Evolutionary conservation across 2,888 invertebrate genomes (phyloP).

Genomic region (Drosophila cognata): DNA sequence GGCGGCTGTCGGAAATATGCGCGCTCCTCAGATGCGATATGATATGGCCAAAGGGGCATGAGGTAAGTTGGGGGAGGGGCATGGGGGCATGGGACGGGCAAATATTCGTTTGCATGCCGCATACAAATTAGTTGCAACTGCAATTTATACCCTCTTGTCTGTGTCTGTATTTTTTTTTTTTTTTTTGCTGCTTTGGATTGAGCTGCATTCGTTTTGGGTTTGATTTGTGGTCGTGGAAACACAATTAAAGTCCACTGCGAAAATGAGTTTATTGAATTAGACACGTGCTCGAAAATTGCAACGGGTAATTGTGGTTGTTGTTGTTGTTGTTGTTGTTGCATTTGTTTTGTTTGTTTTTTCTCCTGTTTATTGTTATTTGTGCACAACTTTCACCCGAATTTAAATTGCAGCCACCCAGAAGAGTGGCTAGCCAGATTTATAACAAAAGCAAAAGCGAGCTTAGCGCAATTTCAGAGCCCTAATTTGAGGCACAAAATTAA

Average conservation of each 20-base stretch:
- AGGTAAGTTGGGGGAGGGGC: conserved; percentile 6
- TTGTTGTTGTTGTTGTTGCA: conserved; percentile 24
- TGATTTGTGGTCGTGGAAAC: conserved; percentile 54
- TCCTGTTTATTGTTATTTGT: conserved; percentile 3
- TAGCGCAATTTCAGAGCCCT: not conserved
- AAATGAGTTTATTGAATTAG: conserved; percentile 75
- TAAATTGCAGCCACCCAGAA: conserved; percentile 19
- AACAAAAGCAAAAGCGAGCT: conserved; percentile 36
- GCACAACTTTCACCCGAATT: conserved; percentile 49
- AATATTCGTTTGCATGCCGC: conserved; percentile 73
- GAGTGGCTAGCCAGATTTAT: conserved; percentile 4
- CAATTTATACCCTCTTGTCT: conserved; percentile 60
- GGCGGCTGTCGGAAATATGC: conserved; percentile 74
- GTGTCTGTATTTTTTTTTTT: conserved; percentile 22
- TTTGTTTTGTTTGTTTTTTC: conserved; percentile 1
- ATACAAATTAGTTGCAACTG: conserved; percentile 76
- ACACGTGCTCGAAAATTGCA: conserved; percentile 68
- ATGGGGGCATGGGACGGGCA: not conserved
- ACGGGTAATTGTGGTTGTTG: conserved; percentile 43
- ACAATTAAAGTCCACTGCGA: conserved; percentile 65
- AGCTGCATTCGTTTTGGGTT: conserved; percentile 59
- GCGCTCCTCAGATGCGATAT: conserved; percentile 73
- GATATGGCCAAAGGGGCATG: conserved; percentile 57
- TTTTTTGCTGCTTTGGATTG: conserved; percentile 35
- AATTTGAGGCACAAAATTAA: not conserved